phyloP scores from a whole-genome alignment of 53 echinoderm and acorn worm species.

The Mesocentrotus franciscanus region DNA sequence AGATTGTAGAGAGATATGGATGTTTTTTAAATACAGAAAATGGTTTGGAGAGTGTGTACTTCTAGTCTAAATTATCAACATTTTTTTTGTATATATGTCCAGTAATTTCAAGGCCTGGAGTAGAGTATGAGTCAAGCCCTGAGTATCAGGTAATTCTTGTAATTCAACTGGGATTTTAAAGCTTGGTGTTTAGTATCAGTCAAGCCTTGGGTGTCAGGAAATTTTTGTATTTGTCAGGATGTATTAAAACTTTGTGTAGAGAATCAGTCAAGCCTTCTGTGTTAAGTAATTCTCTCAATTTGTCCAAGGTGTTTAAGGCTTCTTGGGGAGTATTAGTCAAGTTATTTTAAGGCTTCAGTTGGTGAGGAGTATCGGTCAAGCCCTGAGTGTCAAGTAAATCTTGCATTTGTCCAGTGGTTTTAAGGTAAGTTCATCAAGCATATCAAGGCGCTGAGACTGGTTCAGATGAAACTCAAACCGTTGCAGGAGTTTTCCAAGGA shows the following conservation, averaged over 20 bases:
- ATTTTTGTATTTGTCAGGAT: no score
- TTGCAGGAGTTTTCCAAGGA: constrained; percentile 72
- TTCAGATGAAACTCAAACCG: constrained; percentile 68
- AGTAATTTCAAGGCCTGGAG: background rate
- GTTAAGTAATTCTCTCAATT: no score
- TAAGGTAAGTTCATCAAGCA: constrained; percentile 68
- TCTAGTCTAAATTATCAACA: no score
- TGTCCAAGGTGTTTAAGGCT: no score
- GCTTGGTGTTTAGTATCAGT: background rate
- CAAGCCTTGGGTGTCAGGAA: no score
- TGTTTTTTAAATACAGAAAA: no score
- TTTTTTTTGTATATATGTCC: background rate
- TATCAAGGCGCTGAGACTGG: constrained; percentile 66
- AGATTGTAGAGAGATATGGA: no score
- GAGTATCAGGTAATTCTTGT: constrained; percentile 70
- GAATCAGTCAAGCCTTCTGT: no score
- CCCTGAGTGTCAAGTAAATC: constrained; percentile 68
- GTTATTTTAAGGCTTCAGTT: background rate
- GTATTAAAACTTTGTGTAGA: no score
- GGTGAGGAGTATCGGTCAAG: background rate
- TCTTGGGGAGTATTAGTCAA: background rate
- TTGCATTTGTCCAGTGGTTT: constrained; percentile 68
- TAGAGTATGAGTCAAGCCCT: background rate
- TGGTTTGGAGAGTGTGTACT: no score
- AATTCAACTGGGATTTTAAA: constrained; percentile 56